These are phyloP conservation scores for Picathartes gymnocephalus DNA, from an alignment of 2,113 vertebrate genomes.

Conservation along the genomic window DNA sequence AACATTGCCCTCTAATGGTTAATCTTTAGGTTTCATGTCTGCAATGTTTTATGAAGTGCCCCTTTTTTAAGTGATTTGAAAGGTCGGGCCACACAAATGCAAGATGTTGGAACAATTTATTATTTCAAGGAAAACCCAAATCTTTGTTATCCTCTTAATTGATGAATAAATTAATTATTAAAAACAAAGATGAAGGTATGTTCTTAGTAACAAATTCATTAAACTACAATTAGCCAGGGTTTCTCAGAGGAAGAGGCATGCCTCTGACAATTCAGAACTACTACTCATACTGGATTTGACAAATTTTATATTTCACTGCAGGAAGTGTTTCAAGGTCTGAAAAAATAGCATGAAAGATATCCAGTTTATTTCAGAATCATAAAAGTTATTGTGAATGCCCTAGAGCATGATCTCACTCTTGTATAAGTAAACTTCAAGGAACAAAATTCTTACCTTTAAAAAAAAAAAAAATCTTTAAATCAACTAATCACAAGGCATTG, in stretches of 20 bases:
- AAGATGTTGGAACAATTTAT: neutral
- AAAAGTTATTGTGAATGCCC: neutral
- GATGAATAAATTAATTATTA: neutral
- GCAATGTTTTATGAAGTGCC: neutral
- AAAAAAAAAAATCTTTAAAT: neutral
- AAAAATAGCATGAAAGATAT: neutral
- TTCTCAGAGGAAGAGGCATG: neutral
- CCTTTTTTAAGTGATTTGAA: neutral
- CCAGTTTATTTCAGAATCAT: neutral
- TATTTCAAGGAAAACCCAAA: neutral
- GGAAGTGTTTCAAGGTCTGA: neutral
- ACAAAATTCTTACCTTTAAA: neutral
- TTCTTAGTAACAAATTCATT: neutral
- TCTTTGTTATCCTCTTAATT: neutral
- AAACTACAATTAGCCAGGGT: neutral
- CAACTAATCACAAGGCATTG: neutral
- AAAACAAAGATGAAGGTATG: neutral
- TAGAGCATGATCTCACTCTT: neutral
- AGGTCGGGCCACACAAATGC: neutral
- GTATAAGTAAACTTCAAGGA: neutral
- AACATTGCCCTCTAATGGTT: conserved; percentile 25
- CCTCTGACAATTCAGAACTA: neutral
- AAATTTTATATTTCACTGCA: neutral
- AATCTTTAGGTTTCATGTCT: neutral
- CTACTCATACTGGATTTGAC: neutral